phyloP scores from a whole-genome alignment of 92 coral and sea anemone species.

The Epizoanthus scotinus region DNA sequence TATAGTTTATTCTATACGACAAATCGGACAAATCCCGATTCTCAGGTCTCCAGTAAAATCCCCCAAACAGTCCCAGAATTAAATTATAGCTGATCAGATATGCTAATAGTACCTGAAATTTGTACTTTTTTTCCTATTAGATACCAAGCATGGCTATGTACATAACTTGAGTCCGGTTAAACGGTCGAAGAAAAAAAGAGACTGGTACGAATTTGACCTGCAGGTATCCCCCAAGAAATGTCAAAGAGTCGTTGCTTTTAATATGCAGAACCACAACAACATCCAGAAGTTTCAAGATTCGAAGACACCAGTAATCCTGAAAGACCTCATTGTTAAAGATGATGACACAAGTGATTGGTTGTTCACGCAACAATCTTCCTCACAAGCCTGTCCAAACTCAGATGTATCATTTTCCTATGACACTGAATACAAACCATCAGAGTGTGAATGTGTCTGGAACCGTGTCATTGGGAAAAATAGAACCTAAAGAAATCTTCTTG shows the following conservation, averaged over 20 bases:
- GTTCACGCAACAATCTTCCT: conserved; percentile 43
- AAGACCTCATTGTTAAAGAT: conserved; percentile 36
- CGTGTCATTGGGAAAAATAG: conserved; percentile 32
- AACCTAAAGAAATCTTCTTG: conserved; percentile 29
- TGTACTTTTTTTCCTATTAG: too few relatives aligned
- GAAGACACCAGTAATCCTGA: conserved; percentile 39
- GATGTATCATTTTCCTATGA: conserved; percentile 34
- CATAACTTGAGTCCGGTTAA: too few relatives aligned
- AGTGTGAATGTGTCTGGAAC: conserved; percentile 39
- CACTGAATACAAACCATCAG: conserved; percentile 27
- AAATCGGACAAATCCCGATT: too few relatives aligned
- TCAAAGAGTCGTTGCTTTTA: conserved; percentile 31
- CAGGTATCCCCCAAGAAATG: conserved; percentile 26
- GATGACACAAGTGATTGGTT: conserved; percentile 34
- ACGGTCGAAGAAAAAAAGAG: too few relatives aligned
- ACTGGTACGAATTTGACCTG: conserved; percentile 34
- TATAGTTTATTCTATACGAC: too few relatives aligned
- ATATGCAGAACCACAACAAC: conserved; percentile 22
- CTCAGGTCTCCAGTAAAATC: too few relatives aligned
- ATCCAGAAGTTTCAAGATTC: conserved; percentile 36
- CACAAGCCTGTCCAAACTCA: conserved; percentile 44
- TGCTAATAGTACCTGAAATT: too few relatives aligned
- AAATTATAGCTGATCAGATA: too few relatives aligned
- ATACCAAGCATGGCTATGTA: too few relatives aligned
- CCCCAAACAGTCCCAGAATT: too few relatives aligned